Conservation (phyloP, 2,888 invertebrate genomes). For the Embidobia sp. region DNA sequence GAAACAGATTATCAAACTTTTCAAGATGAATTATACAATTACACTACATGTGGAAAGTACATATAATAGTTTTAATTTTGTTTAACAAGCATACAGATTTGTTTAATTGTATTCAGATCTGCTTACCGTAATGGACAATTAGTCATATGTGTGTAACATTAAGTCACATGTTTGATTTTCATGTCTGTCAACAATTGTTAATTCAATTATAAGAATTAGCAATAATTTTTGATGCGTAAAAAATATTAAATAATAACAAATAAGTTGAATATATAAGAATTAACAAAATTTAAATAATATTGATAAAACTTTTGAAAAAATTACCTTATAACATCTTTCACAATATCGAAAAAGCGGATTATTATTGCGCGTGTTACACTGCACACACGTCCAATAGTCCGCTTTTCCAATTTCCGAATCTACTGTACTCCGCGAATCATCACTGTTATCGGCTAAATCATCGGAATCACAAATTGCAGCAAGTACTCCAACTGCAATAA, state of each 20-base stretch:
- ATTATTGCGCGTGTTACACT: conserved; percentile 84
- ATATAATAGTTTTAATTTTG: too few relatives aligned
- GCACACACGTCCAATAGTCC: conserved; percentile 86
- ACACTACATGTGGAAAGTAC: too few relatives aligned
- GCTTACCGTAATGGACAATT: too few relatives aligned
- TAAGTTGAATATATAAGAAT: not conserved
- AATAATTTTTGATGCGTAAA: too few relatives aligned
- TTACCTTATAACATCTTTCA: conserved; percentile 87
- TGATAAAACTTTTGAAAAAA: conserved; percentile 40
- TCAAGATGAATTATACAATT: too few relatives aligned
- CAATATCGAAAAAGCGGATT: conserved; percentile 87
- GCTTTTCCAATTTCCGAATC: conserved; percentile 83
- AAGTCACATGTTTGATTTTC: too few relatives aligned
- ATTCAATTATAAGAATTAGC: too few relatives aligned
- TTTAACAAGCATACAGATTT: too few relatives aligned
- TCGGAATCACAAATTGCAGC: conserved; percentile 71
- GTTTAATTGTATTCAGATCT: too few relatives aligned
- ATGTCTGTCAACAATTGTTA: too few relatives aligned
- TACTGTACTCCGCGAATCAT: conserved; percentile 72
- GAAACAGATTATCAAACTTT: too few relatives aligned
- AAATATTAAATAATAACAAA: not conserved
- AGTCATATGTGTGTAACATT: too few relatives aligned
- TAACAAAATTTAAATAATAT: conserved; percentile 46
- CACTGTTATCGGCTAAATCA: conserved; percentile 75
- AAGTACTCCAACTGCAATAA: conserved; percentile 69